Evolutionary conservation across 2,888 invertebrate genomes (phyloP), one percentile per base, ranked within the genome.

Genomic region (Meteorus cinctellus): DNA sequence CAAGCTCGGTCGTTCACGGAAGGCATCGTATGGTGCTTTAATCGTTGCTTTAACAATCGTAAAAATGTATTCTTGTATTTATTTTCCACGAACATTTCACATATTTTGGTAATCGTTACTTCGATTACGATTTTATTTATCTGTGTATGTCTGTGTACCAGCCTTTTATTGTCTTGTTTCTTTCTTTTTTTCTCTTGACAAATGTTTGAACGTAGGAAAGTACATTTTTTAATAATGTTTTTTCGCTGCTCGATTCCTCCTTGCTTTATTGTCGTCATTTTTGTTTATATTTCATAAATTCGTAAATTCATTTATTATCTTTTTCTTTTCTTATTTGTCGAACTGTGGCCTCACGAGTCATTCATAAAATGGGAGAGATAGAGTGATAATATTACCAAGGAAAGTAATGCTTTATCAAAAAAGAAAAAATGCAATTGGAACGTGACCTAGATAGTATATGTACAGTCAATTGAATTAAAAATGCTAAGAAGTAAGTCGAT

Each of bases 1-100:
- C 89, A 89, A 89, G 89, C 89, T 89, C 89, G 89, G 89, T 89
- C 87, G 88, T 89, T 89, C 89, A 89, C 89, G 89, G 88, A 88
- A 89, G 89, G 89, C 89, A 89, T 89, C 89, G 89, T 89, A 87
- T 85, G 88, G 88, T 86, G 87, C 86, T 77, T 86, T 84, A 86
- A 87, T 88, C 86, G 87, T 88, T 88, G 86, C 86, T 83, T 87
- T 81, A 88, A 88, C 88, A 88, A 87, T 88, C 82, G 82, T 87
- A 87, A 87, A 88, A 88, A 87, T 84, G 79, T 77, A 80, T 76
- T 78, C 77, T 69, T 76, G 78, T 74, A 63, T 80, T 74, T 71
- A 68, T 76, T 72, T 72, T 67, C 62, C 55, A 51, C 31, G 74
- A 60, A 74, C 48, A 78, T 41, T 77, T 78, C 41, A 55, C 67